Percentiles rank a stretch among this genome's conserved stretches.
Conservation (phyloP, 2,113 vertebrate genomes). For the Arvicanthis niloticus region DNA sequence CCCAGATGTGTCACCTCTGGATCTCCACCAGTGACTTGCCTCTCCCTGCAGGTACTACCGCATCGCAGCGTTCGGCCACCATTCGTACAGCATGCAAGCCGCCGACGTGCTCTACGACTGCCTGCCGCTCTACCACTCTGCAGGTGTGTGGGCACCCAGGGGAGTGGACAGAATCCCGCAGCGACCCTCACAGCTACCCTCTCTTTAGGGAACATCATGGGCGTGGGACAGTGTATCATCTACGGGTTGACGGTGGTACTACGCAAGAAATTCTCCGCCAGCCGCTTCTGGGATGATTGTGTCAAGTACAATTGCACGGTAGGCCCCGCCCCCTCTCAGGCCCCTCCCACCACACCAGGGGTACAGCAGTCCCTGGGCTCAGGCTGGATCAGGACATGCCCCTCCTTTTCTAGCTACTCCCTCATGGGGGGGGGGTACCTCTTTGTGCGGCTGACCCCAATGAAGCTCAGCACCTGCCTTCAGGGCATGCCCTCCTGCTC, state of each 20-base stretch:
- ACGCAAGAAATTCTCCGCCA: conserved; percentile 94
- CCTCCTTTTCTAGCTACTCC: neutral
- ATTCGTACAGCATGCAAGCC: conserved; percentile 88
- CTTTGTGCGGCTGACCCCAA: neutral
- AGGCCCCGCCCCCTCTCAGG: conserved; percentile 83
- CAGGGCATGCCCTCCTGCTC: neutral
- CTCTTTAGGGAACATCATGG: conserved; percentile 93
- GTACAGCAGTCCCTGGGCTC: neutral
- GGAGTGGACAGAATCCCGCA: neutral
- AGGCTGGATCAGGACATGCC: too few species aligned
- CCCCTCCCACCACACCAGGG: neutral
- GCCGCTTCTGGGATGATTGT: conserved; percentile 95
- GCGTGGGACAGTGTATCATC: conserved; percentile 93
- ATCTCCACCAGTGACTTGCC: too few species aligned
- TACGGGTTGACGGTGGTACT: conserved; percentile 93
- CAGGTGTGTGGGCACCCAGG: conserved; percentile 84
- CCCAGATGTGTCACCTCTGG: neutral
- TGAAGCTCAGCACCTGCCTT: neutral
- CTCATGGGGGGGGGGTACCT: neutral
- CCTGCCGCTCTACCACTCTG: conserved; percentile 94
- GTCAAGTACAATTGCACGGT: conserved; percentile 93
- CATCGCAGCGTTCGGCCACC: conserved; percentile 92
- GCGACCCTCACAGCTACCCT: neutral
- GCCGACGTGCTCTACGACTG: conserved; percentile 92
- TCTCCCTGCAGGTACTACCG: conserved; percentile 90